phyloP scores from a whole-genome alignment of 1,140 invertebrate species.

The Acyrthosiphon pisum region DNA sequence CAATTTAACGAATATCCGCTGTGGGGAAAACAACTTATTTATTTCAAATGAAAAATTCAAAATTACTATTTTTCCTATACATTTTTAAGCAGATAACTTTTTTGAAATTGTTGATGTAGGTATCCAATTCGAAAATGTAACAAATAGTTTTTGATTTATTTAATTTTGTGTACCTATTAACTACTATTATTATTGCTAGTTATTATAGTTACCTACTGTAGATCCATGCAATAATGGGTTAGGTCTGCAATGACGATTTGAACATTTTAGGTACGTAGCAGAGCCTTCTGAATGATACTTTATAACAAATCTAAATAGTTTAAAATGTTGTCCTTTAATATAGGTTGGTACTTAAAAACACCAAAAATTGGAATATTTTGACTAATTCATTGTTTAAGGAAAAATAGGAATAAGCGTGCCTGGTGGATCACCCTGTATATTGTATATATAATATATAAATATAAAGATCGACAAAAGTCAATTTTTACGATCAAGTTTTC shows the following conservation, averaged over 20 bases:
- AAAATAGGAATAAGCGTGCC: neutral
- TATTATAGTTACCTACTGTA: neutral
- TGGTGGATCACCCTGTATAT: neutral
- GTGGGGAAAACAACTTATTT: too few relatives aligned
- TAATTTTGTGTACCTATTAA: neutral
- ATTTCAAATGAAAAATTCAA: too few relatives aligned
- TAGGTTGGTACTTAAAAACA: neutral
- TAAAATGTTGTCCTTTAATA: neutral
- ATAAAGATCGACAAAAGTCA: conserved; percentile 14
- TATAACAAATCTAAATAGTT: neutral
- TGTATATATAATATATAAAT: neutral
- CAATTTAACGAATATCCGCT: neutral
- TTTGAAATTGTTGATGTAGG: neutral
- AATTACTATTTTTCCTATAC: too few relatives aligned
- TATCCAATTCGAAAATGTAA: neutral
- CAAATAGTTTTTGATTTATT: neutral
- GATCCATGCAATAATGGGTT: neutral
- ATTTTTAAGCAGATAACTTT: too few relatives aligned
- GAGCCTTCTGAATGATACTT: neutral
- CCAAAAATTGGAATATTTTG: neutral
- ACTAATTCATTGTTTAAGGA: neutral
- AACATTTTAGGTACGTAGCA: too few relatives aligned
- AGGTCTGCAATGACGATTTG: neutral
- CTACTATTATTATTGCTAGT: neutral
- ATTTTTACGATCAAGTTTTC: conserved; percentile 28